These are phyloP conservation scores for Bemisia tabaci DNA, from an alignment of 1,140 invertebrate genomes.

Conservation along the genomic window DNA sequence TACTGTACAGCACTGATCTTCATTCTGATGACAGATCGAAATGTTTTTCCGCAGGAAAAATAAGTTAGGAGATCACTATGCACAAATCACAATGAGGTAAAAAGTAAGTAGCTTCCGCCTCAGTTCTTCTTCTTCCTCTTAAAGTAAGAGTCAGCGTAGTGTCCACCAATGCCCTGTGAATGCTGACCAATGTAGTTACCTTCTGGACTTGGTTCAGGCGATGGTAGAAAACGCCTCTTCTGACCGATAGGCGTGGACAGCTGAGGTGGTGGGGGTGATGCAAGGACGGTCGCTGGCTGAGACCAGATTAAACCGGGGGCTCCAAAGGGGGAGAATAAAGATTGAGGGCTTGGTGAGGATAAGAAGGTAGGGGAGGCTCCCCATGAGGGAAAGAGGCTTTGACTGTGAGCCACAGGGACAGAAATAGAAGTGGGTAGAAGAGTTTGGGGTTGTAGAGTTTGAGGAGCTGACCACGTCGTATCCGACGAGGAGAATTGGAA, in stretches of 20 bases:
- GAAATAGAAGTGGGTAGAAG: slow-evolving; percentile 18
- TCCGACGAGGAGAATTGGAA: slow-evolving; percentile 15
- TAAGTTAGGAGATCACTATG: background rate
- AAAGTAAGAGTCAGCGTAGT: slow-evolving; percentile 41
- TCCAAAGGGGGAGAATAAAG: slow-evolving; percentile 17
- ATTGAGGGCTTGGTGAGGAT: slow-evolving; percentile 11
- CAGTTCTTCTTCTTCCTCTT: slow-evolving; percentile 33
- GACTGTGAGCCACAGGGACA: slow-evolving; percentile 10
- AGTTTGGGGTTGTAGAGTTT: slow-evolving; percentile 12
- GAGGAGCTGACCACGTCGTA: slow-evolving; percentile 11
- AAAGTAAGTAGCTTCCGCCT: no score
- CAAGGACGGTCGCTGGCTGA: slow-evolving; percentile 9
- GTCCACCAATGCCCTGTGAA: slow-evolving; percentile 40
- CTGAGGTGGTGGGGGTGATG: slow-evolving; percentile 12
- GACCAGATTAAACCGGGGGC: slow-evolving; percentile 16
- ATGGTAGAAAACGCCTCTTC: slow-evolving; percentile 37
- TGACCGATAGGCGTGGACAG: slow-evolving; percentile 31
- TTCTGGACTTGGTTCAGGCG: slow-evolving; percentile 38
- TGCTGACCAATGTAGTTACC: slow-evolving; percentile 39
- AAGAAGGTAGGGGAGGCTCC: slow-evolving; percentile 8
- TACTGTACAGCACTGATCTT: no score
- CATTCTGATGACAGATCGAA: no score
- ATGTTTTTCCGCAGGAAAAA: no score
- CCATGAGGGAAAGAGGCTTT: slow-evolving; percentile 12
- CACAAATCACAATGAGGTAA: background rate